Conservation (phyloP, 2,888 invertebrate genomes). For the Artemia sinica region DNA sequence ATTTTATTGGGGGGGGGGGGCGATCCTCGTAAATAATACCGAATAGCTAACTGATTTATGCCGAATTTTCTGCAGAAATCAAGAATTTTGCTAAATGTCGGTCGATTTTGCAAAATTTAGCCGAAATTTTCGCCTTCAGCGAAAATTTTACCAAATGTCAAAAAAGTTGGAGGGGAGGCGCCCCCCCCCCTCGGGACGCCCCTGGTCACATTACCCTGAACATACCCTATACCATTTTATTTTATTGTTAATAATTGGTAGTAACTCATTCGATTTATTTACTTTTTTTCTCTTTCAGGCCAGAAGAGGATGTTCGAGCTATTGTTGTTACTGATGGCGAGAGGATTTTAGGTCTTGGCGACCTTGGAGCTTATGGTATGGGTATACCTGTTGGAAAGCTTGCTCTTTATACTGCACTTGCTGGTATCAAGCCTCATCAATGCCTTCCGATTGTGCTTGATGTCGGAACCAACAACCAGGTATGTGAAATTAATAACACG, state of each 20-base stretch:
- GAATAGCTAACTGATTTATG: no score
- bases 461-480: constrained; percentile 79
- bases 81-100: no score
- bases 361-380: constrained; percentile 94
- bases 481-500: constrained; percentile 28
- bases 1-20: no score
- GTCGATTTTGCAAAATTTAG: no score
- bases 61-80: no score
- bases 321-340: constrained; percentile 96
- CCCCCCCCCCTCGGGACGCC: no score
- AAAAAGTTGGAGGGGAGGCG: no score
- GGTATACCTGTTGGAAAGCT: constrained; percentile 97
- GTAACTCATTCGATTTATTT: neutral
- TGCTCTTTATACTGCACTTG: constrained; percentile 87
- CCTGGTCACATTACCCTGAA: neutral
- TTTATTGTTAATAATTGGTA: neutral
- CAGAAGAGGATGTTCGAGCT: constrained; percentile 64
- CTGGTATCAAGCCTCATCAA: constrained; percentile 85
- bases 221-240: constrained; percentile 5
- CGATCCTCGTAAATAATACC: no score
- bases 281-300: constrained; percentile 40
- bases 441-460: constrained; percentile 86
- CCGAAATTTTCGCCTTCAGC: no score
- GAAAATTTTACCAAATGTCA: no score
- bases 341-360: constrained; percentile 89